phyloP scores from a whole-genome alignment of 2,113 vertebrate genomes.

The Rhegmatorhina hoffmannsi region DNA sequence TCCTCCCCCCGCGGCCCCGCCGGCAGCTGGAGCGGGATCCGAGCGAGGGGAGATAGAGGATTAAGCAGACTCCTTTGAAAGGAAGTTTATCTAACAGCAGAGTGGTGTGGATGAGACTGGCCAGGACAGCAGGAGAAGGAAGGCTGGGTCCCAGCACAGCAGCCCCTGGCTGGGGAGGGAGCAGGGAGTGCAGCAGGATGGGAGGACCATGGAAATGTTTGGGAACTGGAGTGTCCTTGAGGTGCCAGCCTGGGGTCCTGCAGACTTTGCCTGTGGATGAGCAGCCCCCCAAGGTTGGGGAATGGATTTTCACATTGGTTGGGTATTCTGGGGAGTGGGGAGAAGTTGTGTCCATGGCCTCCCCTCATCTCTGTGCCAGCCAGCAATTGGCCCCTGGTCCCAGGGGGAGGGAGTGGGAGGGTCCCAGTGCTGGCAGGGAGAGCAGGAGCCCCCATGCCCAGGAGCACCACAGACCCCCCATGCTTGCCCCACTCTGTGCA shows the following conservation, averaged over 20 bases:
- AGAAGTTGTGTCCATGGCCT: neutral
- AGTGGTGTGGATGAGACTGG: conserved; percentile 59
- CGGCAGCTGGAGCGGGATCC: conserved; percentile 45
- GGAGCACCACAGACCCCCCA: fast-evolving
- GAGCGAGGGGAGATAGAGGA: conserved; percentile 65
- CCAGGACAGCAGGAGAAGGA: conserved; percentile 43
- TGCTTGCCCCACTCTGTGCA: fast-evolving
- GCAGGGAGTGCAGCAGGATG: fast-evolving
- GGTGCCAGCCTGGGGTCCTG: neutral
- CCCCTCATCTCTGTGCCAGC: fast-evolving
- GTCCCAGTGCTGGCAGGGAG: neutral
- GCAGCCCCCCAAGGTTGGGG: neutral
- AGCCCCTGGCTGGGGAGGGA: neutral
- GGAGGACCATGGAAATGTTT: neutral
- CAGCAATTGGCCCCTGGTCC: fast-evolving
- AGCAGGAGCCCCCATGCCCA: neutral
- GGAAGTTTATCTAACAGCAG: conserved; percentile 78
- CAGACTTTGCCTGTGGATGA: neutral
- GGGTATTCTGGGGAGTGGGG: neutral
- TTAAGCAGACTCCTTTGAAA: conserved; percentile 74
- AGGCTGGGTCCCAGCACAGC: neutral
- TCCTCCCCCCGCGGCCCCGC: neutral
- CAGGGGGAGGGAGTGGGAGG: neutral
- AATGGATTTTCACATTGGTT: fast-evolving
- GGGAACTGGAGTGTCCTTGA: neutral